phyloP scores from a whole-genome alignment of 2,888 invertebrate genomes.

The Phengaris arion region DNA sequence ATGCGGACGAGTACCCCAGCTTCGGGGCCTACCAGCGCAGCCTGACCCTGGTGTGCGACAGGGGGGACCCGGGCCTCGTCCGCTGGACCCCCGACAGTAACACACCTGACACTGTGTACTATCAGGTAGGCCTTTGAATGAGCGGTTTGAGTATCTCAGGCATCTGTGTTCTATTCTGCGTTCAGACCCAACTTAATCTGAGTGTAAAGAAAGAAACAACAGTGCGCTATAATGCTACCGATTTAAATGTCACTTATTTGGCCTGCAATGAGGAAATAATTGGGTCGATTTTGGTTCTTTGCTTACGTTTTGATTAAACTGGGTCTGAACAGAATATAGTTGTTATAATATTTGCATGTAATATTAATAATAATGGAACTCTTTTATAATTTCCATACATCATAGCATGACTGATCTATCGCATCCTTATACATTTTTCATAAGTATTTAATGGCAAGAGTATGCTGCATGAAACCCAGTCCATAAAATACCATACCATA shows the following conservation, averaged over 20 bases:
- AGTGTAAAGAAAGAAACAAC: too few species aligned
- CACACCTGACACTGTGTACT: slow-evolving; percentile 95
- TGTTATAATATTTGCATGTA: too few species aligned
- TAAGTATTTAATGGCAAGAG: neutral
- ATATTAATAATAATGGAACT: too few species aligned
- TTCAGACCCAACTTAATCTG: too few species aligned
- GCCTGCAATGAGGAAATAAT: too few species aligned
- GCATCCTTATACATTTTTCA: neutral
- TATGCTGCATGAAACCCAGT: neutral
- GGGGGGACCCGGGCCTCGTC: slow-evolving; percentile 90
- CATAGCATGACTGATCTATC: too few species aligned
- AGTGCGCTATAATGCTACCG: too few species aligned
- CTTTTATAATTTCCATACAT: too few species aligned
- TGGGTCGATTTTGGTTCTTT: too few species aligned
- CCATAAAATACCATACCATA: neutral
- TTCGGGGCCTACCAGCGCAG: slow-evolving; percentile 95
- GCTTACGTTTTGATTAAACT: too few species aligned
- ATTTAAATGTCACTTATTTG: too few species aligned
- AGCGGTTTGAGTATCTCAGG: neutral
- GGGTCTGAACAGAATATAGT: too few species aligned
- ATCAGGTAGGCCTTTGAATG: slow-evolving; percentile 81
- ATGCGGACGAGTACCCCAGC: slow-evolving; percentile 89
- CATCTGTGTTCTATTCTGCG: neutral
- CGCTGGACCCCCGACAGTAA: slow-evolving; percentile 92
- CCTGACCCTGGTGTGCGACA: slow-evolving; percentile 89